Evolutionary conservation across 2,113 vertebrate species (phyloP), one percentile per base, ranked within the genome.

Genomic region (Indicator indicator): DNA sequence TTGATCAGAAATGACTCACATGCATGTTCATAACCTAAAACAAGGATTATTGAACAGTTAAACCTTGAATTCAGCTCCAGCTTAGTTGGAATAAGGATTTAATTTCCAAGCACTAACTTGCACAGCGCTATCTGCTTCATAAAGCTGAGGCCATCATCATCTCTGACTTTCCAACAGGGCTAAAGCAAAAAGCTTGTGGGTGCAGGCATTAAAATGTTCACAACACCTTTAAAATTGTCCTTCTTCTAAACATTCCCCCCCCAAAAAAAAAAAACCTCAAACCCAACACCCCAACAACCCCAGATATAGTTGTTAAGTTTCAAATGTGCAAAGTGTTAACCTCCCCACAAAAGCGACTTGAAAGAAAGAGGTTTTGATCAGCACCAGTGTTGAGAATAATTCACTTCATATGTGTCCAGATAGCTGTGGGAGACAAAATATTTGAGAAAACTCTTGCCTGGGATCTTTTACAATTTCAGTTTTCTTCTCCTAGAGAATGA

Each of bases 251-350:
- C 15, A 15, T 24, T 7, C 28, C 9, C 55, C 14, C 9, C 16
- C 36, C 36, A 7, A 36, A 7, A 7, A 36, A 8, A 36, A 36
- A 36, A 36, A 36, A 36, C 36, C 36, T n/a, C 36, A 36, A 36
- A 36, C 36, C 36, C 36, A 36, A 36, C 27, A 9, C 5, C 21
- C 23, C 50, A 36, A 36, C 50, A 76, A 2, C 0, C 3, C 4
- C 33, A 72, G 33, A 77, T 82, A 71, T 6, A 83, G 89, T 48
- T 88, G 88, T 91, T 77, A 80, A n/a, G 69, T 85, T 93, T 87
- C 70, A 95, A 97, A 96, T 94, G 94, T 97, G 95, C 92, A 93
- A 95, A 96, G 93, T 79, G 93, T 97, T 97, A 97, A 96, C 92
- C 88, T 92, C 55, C 58, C 69, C 71, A 38, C 88, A 91, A 85